Base-by-base conservation (phyloP, 2,797 vertebrate genomes). In the Halcyon chelicuti region DNA sequence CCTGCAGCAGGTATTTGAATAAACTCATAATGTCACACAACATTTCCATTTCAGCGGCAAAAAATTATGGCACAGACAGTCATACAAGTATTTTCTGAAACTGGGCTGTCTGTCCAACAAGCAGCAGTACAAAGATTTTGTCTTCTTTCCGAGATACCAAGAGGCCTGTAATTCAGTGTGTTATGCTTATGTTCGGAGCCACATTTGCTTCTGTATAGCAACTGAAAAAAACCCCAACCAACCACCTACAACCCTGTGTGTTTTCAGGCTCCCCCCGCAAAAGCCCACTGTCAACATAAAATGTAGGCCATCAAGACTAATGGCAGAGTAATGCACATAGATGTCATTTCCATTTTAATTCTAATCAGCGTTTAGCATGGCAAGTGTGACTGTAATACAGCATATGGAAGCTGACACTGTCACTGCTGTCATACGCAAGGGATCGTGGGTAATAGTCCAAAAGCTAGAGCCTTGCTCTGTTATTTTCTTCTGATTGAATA, bases 291-390 rank as follows among this genome's bases (percentile, higher is more conserved):
- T 95, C 95, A 97, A 58, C 76, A 63, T 55, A 88, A 95, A 96
- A 88, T 12, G 8, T 6, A 47, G 81, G 65, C 29, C 94, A 88
- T 91, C 83, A 95, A 90, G 91, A 96, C 94, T 97, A 96, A 96
- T 88, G 88, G 93, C 94, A 96, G 92, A 94, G 87, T 96, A 95
- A 88, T 92, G 79, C 92, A 95, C 79, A 25, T 74, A 83, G 90
- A 75, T 97, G 94, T 97, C 92, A 77, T 88, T 97, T 92, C 81
- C 95, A 93, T 97, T 97, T 97, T 96, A 78, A 96, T 97, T 97
- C 89, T 97, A 95, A 94, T 96, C 95, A 91, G 88, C 6, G 0
- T 94, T 96, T 96, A 96, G 84, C 62, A 66, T 83, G 82, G 94
- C 88, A 96, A 94, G 88, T 97, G 97, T 95, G 95, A 94, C 84